These are phyloP conservation scores for Hyla sarda DNA, from an alignment of 2,113 vertebrate genomes.

Conservation along the genomic window DNA sequence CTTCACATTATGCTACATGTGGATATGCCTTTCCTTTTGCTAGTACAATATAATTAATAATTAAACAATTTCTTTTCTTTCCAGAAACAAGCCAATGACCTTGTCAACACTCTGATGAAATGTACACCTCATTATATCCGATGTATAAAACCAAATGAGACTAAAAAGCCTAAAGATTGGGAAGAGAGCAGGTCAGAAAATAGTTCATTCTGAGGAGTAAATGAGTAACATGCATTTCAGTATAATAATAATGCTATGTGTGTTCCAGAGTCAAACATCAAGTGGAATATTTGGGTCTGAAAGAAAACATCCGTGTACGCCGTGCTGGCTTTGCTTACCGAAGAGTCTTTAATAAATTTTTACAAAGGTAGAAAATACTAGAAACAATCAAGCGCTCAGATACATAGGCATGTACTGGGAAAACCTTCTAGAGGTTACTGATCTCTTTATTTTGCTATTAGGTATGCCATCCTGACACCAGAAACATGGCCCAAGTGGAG, in stretches of 20 bases:
- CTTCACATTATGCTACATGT: no score
- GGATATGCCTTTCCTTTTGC: neutral
- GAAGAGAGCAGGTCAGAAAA: constrained; percentile 89
- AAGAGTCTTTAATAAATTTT: constrained; percentile 89
- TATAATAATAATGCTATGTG: neutral
- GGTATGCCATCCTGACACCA: constrained; percentile 90
- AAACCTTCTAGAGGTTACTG: neutral
- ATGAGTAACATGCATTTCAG: neutral
- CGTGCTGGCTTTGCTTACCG: constrained; percentile 92
- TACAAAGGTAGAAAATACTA: constrained; percentile 81
- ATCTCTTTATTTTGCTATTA: constrained; percentile 60
- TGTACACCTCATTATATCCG: constrained; percentile 98
- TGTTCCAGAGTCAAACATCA: constrained; percentile 87
- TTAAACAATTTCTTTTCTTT: neutral
- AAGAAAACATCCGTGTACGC: constrained; percentile 93
- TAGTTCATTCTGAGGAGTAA: no score
- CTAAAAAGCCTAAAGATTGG: constrained; percentile 93
- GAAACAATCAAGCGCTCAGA: neutral
- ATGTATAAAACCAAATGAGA: constrained; percentile 98
- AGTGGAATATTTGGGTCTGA: constrained; percentile 92
- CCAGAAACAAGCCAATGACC: constrained; percentile 95
- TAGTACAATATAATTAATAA: no score
- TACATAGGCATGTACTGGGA: neutral
- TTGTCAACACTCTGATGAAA: constrained; percentile 93
- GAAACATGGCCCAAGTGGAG: constrained; percentile 91